Conservation (phyloP, 1,140 invertebrate genomes). For the Atta cephalotes region DNA sequence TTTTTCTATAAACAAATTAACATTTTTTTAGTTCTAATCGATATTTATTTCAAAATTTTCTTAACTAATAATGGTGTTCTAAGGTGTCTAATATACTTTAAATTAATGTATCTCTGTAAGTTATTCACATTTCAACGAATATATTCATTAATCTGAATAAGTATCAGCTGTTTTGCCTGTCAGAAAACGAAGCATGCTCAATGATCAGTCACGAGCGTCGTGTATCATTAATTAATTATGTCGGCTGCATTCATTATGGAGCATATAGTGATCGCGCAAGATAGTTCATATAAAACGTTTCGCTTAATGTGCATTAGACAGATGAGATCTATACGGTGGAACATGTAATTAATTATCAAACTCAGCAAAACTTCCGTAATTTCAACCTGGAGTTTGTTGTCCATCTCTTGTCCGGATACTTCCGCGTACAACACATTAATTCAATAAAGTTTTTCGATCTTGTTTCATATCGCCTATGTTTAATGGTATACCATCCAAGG, state of each 20-base stretch:
- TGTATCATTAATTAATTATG: conserved; percentile 67
- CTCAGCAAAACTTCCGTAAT: conserved; percentile 54
- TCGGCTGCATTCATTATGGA: conserved; percentile 66
- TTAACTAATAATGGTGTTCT: no score
- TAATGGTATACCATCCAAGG: no score
- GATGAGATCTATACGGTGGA: conserved; percentile 61
- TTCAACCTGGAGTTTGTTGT: conserved; percentile 20
- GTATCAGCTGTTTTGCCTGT: neutral
- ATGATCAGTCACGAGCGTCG: conserved; percentile 48
- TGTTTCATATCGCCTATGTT: neutral
- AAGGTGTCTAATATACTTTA: no score
- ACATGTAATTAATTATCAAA: conserved; percentile 70
- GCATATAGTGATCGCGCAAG: conserved; percentile 65
- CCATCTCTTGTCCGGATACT: conserved; percentile 13
- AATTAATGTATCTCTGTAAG: conserved; percentile 14
- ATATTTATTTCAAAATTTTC: no score
- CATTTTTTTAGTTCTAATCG: neutral
- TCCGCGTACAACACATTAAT: conserved; percentile 41
- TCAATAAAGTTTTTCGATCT: neutral
- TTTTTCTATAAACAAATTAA: neutral
- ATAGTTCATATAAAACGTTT: conserved; percentile 60
- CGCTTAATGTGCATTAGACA: conserved; percentile 63
- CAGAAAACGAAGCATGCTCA: conserved; percentile 41
- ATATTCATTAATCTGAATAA: neutral
- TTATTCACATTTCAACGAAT: conserved; percentile 40